These are phyloP conservation scores for Tachuris rubrigastra DNA, from an alignment of 2,113 vertebrate species.

Conservation along the genomic window DNA sequence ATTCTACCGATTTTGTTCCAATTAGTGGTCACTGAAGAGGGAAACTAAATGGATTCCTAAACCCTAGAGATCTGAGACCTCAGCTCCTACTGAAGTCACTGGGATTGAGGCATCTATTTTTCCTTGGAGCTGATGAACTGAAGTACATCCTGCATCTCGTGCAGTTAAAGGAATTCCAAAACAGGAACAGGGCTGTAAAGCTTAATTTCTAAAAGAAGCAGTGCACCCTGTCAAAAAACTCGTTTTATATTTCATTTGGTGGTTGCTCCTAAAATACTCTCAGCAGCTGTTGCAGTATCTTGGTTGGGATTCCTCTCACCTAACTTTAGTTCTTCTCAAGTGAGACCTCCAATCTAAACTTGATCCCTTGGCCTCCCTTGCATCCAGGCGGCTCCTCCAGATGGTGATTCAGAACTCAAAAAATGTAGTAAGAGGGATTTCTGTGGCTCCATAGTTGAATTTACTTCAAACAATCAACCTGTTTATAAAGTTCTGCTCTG, in stretches of 20 bases:
- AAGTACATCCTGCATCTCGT: accelerated
- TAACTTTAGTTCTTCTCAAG: not conserved
- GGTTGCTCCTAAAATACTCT: not conserved
- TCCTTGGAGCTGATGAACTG: not conserved
- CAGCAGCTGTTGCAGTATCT: not conserved
- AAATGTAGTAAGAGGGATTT: not conserved
- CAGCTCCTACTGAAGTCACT: not conserved
- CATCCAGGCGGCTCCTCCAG: not conserved
- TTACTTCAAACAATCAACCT: not conserved
- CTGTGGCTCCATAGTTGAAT: not conserved
- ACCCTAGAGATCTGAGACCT: not conserved
- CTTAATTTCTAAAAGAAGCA: not conserved
- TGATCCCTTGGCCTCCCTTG: not conserved
- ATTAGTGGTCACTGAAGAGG: accelerated
- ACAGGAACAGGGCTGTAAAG: not conserved
- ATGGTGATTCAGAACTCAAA: not conserved
- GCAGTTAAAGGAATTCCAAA: not conserved
- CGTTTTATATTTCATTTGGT: not conserved
- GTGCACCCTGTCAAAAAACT: not conserved
- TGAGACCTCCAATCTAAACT: not conserved
- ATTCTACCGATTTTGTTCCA: not conserved
- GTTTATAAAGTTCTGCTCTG: not conserved
- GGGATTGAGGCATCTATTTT: not conserved
- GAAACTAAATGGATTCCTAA: not conserved
- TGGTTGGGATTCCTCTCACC: not conserved